Evolutionary conservation across 2,797 vertebrate genomes (phyloP), one percentile per base, ranked within the genome.

Genomic region (Eremophila alpestris): DNA sequence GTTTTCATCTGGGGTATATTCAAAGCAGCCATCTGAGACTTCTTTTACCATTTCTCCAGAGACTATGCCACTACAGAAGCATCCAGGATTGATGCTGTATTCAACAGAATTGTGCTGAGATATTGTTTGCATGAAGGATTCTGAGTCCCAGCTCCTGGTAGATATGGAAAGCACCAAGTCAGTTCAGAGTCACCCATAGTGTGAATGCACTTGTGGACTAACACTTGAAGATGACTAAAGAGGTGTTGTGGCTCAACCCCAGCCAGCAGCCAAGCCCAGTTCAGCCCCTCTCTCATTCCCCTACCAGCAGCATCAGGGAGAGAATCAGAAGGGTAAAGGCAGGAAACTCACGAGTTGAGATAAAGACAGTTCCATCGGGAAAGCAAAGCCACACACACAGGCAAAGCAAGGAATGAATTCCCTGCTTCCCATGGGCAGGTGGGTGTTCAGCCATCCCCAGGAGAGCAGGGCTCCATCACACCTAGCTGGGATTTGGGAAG

Each of bases 121-220:
- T 90, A 45, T n/a, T 90, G 67, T 86, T 92, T 90, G 58, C 58
- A 10, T 78, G 69, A 89, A 81, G 74, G 80, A 64, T 92, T 94
- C 65, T 64, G 62, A 90, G 45, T 93, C 54, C 15, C 65, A 88
- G 62, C 65, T 94, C 26, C 58, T 83, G 58, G 38, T 78, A 68
- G 82, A 83, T 78, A 64, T 2, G 13, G 36, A 65, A 90, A 58
- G 34, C 29, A 30, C 27, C 0, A 3, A 67, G 73, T 92, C 56
- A 83, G 52, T 63, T 92, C 64, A 68, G 76, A 73, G 45, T 78
- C 41, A 43, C 48, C 52, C 38, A 64, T 11, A 30, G 49, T 78
- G 65, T 89, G 91, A 90, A 78, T 2, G 13, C 41, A 29, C 41
- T n/a, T 36, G 62, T 92, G 74, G 49, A 34, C 56, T 71, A 71